Conservation (phyloP, 1,140 invertebrate species). For the Lepidurus arcticus region DNA sequence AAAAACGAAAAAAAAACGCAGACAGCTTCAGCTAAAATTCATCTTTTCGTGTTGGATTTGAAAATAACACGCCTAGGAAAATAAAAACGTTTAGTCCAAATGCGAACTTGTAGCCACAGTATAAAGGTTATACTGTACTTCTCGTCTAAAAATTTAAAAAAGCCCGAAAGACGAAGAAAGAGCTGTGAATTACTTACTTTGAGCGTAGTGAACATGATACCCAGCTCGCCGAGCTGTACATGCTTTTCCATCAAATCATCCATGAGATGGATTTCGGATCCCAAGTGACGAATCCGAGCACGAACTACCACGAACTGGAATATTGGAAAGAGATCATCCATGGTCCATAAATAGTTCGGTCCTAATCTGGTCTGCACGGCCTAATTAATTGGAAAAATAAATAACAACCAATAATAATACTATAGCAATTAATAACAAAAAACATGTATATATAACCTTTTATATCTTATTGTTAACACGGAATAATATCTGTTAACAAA, state of each 20-base stretch:
- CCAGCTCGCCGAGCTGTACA: conserved; percentile 68
- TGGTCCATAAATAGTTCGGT: conserved; percentile 63
- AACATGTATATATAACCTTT: too few species aligned
- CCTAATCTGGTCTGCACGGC: conserved; percentile 50
- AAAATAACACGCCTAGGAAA: conserved; percentile 60
- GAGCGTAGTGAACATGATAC: conserved; percentile 77
- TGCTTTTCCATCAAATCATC: conserved; percentile 73
- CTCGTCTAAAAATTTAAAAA: conserved; percentile 24
- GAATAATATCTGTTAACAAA: too few species aligned
- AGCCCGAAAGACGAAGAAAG: conserved; percentile 9
- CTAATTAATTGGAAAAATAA: conserved; percentile 42
- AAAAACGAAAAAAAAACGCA: neutral
- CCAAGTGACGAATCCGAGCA: conserved; percentile 70
- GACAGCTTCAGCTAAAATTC: conserved; percentile 30
- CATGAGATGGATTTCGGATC: conserved; percentile 77
- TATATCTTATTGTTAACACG: too few species aligned
- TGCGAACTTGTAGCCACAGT: neutral
- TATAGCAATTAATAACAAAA: conserved; percentile 1
- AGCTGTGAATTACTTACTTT: conserved; percentile 49
- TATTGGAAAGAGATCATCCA: conserved; percentile 79
- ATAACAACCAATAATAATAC: conserved; percentile 27
- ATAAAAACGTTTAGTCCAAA: conserved; percentile 28
- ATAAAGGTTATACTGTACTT: too few species aligned
- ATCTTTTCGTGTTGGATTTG: conserved; percentile 64
- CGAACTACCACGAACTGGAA: conserved; percentile 78